Percentiles rank a stretch among this genome's conserved stretches.
These are phyloP conservation scores for Bradysia coprophila DNA, from an alignment of 1,140 invertebrate species.

Conservation along the genomic window DNA sequence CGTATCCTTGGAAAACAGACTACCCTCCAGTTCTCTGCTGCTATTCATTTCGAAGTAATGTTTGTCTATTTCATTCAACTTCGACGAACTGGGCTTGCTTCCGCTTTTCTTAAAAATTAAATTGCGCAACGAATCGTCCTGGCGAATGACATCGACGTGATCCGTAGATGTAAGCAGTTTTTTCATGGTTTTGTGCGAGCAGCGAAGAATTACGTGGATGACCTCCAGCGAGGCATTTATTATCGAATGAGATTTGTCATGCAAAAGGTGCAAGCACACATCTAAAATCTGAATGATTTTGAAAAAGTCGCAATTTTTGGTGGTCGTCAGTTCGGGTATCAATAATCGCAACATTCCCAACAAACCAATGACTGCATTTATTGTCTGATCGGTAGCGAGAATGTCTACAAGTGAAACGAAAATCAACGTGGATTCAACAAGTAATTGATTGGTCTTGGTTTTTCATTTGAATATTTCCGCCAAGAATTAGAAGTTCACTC, in stretches of 20 bases:
- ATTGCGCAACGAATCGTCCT: conserved; percentile 26
- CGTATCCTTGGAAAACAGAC: too few species aligned
- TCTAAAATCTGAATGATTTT: conserved; percentile 49
- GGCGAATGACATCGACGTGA: conserved; percentile 22
- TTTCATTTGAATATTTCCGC: too few species aligned
- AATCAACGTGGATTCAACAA: too few species aligned
- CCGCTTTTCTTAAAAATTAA: conserved; percentile 17
- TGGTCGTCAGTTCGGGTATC: conserved; percentile 28
- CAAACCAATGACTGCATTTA: conserved; percentile 36
- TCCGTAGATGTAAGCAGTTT: conserved; percentile 21
- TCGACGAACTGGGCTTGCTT: background rate
- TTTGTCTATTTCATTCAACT: background rate
- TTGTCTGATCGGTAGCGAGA: conserved; percentile 29
- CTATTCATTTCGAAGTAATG: background rate
- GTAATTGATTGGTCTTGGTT: too few species aligned
- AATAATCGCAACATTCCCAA: conserved; percentile 42
- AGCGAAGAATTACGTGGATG: conserved; percentile 44
- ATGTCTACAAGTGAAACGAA: conserved; percentile 27
- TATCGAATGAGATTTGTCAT: conserved; percentile 53
- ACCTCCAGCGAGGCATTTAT: conserved; percentile 58
- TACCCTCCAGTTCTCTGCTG: background rate
- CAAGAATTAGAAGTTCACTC: too few species aligned
- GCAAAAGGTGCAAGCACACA: conserved; percentile 44
- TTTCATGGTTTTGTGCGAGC: conserved; percentile 22
- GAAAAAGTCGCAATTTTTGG: conserved; percentile 9